Evolutionary conservation across 2,797 vertebrate genomes (phyloP).

Genomic region (Pyrocephalus nanus): DNA sequence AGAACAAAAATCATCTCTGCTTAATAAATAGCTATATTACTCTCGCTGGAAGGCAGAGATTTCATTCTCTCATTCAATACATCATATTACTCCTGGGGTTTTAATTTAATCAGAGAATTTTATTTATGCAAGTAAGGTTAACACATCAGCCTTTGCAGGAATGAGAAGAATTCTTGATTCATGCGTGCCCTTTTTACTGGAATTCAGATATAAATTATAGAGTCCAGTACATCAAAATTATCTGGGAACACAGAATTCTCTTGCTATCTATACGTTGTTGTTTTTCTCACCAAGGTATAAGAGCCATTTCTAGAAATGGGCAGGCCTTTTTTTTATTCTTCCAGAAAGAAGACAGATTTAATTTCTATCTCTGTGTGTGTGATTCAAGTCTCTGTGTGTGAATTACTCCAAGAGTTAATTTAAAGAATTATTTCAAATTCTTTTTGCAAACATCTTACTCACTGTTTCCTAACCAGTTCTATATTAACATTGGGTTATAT

Average conservation of each 20-base stretch:
- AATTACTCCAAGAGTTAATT: background rate
- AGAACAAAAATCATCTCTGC: too few relatives aligned
- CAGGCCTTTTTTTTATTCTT: too few relatives aligned
- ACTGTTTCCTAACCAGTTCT: background rate
- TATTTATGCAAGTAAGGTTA: slow-evolving; percentile 10
- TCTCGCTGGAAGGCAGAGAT: background rate
- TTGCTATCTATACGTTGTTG: background rate
- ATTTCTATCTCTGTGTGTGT: background rate
- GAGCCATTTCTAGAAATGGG: background rate
- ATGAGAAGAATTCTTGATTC: background rate
- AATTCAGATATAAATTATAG: background rate
- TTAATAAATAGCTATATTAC: background rate
- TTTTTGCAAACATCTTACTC: background rate
- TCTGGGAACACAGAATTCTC: background rate
- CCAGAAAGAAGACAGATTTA: background rate
- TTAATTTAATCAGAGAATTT: background rate
- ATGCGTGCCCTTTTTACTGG: background rate
- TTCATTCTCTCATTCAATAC: slow-evolving; percentile 1
- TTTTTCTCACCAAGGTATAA: background rate
- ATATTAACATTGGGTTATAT: background rate
- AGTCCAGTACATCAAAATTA: background rate
- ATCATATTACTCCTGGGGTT: background rate
- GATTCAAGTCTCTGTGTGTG: background rate
- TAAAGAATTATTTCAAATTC: background rate
- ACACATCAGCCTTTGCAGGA: background rate